These are phyloP conservation scores for Scomber colias DNA, from an alignment of 2,113 vertebrate genomes.

Conservation along the genomic window DNA sequence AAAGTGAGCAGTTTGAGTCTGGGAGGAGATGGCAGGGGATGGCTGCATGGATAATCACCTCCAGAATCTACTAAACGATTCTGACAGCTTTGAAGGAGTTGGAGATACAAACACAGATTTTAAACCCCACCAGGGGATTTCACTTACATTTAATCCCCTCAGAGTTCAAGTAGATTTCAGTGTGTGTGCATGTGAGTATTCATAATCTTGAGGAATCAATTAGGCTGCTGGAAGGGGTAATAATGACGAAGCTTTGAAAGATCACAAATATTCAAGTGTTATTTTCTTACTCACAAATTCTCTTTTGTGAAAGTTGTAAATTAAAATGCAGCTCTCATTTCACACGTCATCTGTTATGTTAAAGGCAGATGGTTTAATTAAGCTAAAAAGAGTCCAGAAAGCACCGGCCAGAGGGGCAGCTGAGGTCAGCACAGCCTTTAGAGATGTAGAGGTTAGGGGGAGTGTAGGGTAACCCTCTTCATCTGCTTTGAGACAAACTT, in stretches of 20 bases:
- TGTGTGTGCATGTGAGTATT: slow-evolving; percentile 11
- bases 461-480: not conserved
- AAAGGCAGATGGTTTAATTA: not conserved
- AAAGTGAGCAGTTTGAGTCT: slow-evolving; percentile 28
- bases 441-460: not conserved
- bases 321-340: not conserved
- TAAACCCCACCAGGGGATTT: slow-evolving; percentile 48
- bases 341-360: not conserved
- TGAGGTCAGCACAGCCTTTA: not conserved
- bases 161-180: slow-evolving; percentile 52
- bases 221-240: not conserved
- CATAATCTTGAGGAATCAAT: slow-evolving; percentile 20
- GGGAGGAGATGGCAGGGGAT: slow-evolving; percentile 19
- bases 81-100: slow-evolving; percentile 41
- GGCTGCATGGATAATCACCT: slow-evolving; percentile 39
- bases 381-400: not conserved
- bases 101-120: slow-evolving; percentile 58
- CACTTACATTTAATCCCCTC: slow-evolving; percentile 47
- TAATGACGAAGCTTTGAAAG: not conserved
- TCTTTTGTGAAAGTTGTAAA: not conserved
- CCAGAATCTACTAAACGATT: slow-evolving; percentile 34
- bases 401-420: not conserved
- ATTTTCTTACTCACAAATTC: not conserved
- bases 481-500: slow-evolving; percentile 4
- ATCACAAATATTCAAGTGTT: not conserved